A percentile compares a stretch with the other conserved stretches of the same genome.
Evolutionary conservation across 2,113 vertebrate species (phyloP).

Genomic region (Eurypyga helias): DNA sequence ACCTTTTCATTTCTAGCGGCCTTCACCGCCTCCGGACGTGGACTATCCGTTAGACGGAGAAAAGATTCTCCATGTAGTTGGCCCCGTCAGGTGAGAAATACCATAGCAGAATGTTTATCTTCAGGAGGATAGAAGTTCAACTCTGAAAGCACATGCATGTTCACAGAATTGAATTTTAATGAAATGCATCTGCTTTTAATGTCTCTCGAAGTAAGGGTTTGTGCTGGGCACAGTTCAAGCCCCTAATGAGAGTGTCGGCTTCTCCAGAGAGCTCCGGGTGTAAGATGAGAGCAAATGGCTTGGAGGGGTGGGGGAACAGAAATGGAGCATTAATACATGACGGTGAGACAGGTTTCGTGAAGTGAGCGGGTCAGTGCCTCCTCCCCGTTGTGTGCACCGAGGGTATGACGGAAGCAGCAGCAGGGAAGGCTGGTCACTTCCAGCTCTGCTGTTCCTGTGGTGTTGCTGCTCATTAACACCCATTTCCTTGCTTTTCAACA

Average conservation of each 20-base stretch:
- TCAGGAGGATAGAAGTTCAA: background rate
- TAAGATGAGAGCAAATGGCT: background rate
- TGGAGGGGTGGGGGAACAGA: background rate
- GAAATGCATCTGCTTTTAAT: background rate
- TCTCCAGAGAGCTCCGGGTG: background rate
- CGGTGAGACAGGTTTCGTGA: background rate
- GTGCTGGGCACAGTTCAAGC: background rate
- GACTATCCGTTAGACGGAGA: slow-evolving; percentile 94
- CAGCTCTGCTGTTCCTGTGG: background rate
- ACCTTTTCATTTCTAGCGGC: slow-evolving; percentile 79
- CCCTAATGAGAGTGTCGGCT: background rate
- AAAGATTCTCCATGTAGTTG: slow-evolving; percentile 94
- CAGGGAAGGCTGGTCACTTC: background rate
- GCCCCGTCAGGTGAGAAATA: slow-evolving; percentile 88
- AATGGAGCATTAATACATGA: background rate
- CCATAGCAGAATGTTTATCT: background rate
- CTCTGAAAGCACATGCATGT: background rate
- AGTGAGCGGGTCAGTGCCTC: fast-evolving
- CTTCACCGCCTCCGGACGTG: slow-evolving; percentile 88
- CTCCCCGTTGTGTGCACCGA: fast-evolving
- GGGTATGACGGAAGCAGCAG: background rate
- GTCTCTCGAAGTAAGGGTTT: background rate
- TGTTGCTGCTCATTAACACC: background rate
- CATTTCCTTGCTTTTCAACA: slow-evolving; percentile 60
- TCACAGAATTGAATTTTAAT: background rate